These are phyloP conservation scores for Natator depressus DNA, from an alignment of 2,113 vertebrate genomes.

Conservation along the genomic window DNA sequence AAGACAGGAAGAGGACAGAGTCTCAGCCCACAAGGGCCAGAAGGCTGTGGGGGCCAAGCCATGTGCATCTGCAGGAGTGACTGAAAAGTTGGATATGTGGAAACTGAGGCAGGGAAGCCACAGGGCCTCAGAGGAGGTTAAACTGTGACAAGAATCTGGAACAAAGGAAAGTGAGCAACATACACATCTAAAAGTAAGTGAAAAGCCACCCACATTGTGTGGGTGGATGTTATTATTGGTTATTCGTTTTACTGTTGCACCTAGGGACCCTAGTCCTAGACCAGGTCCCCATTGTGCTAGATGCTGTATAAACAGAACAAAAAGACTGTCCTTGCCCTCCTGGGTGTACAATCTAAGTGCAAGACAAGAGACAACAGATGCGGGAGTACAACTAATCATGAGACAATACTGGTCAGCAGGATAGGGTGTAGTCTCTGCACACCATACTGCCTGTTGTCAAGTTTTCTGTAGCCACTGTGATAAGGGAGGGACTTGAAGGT, in stretches of 20 bases:
- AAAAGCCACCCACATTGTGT: neutral
- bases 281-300: neutral
- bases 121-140: neutral
- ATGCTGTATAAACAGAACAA: neutral
- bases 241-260: neutral
- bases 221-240: neutral
- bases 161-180: neutral
- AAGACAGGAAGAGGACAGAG: neutral
- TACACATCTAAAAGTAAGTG: constrained; percentile 19
- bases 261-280: neutral
- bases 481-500: neutral
- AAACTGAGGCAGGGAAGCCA: neutral
- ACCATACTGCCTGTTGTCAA: neutral
- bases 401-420: neutral
- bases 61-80: neutral
- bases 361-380: neutral
- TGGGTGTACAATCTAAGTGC: neutral
- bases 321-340: neutral
- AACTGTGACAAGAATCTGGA: neutral
- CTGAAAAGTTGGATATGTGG: neutral
- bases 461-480: neutral
- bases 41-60: neutral
- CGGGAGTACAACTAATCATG: neutral
- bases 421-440: neutral
- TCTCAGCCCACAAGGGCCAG: neutral